A percentile compares a stretch with the other conserved stretches of the same genome.
Evolutionary conservation across 2,113 vertebrate genomes (phyloP).

Genomic region (Bufo bufo): DNA sequence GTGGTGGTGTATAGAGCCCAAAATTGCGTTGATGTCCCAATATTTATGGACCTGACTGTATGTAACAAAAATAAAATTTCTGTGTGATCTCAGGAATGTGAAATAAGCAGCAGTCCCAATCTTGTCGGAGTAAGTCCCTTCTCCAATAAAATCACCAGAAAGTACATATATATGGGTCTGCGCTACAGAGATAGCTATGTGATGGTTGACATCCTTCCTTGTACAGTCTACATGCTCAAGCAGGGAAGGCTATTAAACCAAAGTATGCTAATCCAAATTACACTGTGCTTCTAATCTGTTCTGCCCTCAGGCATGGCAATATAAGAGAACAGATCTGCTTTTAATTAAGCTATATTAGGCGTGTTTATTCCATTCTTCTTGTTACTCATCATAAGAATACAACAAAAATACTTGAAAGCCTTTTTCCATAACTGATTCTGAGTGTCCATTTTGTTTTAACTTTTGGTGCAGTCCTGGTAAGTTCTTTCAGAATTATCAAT

Average conservation of each 20-base stretch:
- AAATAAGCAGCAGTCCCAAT: too few relatives aligned
- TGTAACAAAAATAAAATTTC: too few relatives aligned
- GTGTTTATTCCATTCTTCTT: neutral
- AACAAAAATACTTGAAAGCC: neutral
- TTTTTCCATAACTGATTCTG: neutral
- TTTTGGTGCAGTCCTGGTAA: neutral
- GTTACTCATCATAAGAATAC: neutral
- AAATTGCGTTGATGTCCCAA: too few relatives aligned
- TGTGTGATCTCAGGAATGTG: too few relatives aligned
- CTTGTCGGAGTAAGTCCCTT: too few relatives aligned
- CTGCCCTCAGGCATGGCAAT: neutral
- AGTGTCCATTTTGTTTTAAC: neutral
- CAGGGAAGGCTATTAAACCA: neutral
- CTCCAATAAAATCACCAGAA: too few relatives aligned
- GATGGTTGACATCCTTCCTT: neutral
- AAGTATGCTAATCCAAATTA: neutral
- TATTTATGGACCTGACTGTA: too few relatives aligned
- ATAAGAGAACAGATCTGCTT: neutral
- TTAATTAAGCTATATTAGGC: too few relatives aligned
- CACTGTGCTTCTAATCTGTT: neutral
- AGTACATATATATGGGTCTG: too few relatives aligned
- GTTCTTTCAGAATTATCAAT: neutral
- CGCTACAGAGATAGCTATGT: neutral
- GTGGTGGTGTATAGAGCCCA: too few relatives aligned
- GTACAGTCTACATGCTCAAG: neutral